Evolutionary conservation across 2,113 vertebrate species (phyloP), one percentile per base, ranked within the genome.

Genomic region (Ageneiosus marmoratus): DNA sequence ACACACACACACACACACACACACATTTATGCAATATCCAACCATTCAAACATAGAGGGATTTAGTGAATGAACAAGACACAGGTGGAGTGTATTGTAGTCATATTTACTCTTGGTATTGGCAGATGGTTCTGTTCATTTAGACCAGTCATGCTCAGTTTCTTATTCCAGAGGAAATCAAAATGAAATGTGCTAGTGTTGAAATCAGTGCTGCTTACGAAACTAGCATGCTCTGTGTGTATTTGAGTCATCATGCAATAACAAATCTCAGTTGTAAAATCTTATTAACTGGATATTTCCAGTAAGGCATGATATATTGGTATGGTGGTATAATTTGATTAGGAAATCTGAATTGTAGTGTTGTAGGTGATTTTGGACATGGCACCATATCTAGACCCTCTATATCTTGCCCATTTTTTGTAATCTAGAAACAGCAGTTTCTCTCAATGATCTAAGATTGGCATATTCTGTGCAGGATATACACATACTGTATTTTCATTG

Each of bases 31-130:
- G 51, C 22, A 77, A 29, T 32, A 58, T n/a, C n/a, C 15, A 18
- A 15, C 4, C 44, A 50, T 12, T 15, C 74, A 58, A 16, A 77
- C 78, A 83, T 41, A 80, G 74, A 80, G 70, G 32, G 56, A 73
- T 76, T 77, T 37, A 67, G 72, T 75, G 63, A 78, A 41, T 53
- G 44, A 46, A 18, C 50, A 69, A 77, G 70, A 83, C 91, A 92
- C 82, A 91, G 92, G 90, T 87, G 87, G 86, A 72, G 84, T 67
- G 91, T 88, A 94, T 94, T 94, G 93, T 93, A 73, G 87, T 70
- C 83, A 86, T 94, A 89, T 94, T 94, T 93, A 89, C 91, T 91
- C 88, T 90, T 87, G 89, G 91, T 89, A 86, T 89, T 91, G 92
- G 92, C 92, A 92, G 91, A 92, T 92, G 91, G 91, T 89, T 91